A percentile compares a stretch with the other conserved stretches of the same genome.
Conservation (phyloP, 2,113 vertebrate species). For the Talpa occidentalis region DNA sequence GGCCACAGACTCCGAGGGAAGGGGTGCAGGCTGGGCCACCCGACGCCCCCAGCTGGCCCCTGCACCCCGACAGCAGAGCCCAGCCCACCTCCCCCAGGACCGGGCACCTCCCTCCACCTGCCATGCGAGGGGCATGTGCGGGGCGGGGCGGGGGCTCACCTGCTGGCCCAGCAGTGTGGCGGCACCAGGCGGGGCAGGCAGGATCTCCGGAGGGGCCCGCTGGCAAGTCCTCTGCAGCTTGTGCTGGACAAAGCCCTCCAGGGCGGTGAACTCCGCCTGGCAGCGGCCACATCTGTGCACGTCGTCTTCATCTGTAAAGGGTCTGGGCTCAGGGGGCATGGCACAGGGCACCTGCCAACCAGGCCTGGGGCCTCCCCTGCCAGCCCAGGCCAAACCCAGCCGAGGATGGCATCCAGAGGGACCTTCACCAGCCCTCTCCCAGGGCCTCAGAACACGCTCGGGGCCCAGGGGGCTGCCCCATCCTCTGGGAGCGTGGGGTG, state of each 20-base stretch:
- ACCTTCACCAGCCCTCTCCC: not conserved
- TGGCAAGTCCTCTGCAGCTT: constrained; percentile 93
- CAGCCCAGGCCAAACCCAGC: not conserved
- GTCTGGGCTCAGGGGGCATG: not conserved
- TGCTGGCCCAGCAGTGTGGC: constrained; percentile 76
- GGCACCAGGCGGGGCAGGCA: constrained; percentile 57
- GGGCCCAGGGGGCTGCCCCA: not conserved
- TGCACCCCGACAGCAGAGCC: no score
- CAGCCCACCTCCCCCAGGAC: no score
- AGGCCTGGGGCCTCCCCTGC: not conserved
- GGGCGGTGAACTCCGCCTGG: constrained; percentile 93
- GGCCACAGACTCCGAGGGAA: no score
- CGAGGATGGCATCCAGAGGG: not conserved
- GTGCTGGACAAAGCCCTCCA: constrained; percentile 97
- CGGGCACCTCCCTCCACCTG: no score
- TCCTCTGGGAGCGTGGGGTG: not conserved
- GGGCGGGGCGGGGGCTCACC: constrained; percentile 34
- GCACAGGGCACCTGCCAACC: no score
- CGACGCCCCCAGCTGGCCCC: no score
- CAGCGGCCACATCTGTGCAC: constrained; percentile 97
- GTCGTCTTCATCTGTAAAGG: constrained; percentile 91
- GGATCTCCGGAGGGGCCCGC: constrained; percentile 80
- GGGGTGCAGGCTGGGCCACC: no score
- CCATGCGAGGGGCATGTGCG: no score
- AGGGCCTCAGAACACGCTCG: not conserved